These are phyloP conservation scores for Machimus atricapillus DNA, from an alignment of 2,888 invertebrate species.

Conservation along the genomic window DNA sequence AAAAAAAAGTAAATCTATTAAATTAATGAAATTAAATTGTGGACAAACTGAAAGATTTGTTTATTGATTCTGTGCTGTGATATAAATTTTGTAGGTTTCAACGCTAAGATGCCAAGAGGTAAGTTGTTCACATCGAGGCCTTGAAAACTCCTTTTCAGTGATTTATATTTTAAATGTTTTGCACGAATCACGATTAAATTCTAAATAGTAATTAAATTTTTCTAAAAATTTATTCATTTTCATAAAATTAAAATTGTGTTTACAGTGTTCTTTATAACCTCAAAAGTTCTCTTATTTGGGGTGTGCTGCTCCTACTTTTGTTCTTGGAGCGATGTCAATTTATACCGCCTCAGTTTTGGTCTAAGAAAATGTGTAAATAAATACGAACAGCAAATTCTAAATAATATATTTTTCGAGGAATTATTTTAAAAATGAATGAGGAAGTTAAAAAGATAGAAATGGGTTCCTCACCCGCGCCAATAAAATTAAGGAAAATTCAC, in stretches of 20 bases:
- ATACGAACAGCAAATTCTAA: too few relatives aligned
- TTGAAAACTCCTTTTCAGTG: neutral
- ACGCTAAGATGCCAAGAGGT: conserved; percentile 7
- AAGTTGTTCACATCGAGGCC: neutral
- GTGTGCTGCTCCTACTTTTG: neutral
- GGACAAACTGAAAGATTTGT: neutral
- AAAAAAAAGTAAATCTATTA: neutral
- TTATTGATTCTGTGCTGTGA: conserved; percentile 11
- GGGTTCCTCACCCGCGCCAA: too few relatives aligned
- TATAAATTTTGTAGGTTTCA: neutral
- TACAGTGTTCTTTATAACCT: conserved; percentile 12
- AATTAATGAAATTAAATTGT: neutral
- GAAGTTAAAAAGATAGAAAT: too few relatives aligned
- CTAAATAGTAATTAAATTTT: neutral
- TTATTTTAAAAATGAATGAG: too few relatives aligned
- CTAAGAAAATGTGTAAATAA: too few relatives aligned
- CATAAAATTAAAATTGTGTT: neutral
- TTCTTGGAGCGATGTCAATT: neutral
- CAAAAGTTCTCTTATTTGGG: neutral
- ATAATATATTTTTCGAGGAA: too few relatives aligned
- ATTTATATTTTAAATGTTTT: neutral
- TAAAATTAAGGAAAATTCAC: too few relatives aligned
- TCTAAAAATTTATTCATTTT: neutral
- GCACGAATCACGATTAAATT: neutral
- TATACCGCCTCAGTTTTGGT: too few relatives aligned